Base-by-base conservation (phyloP, 1,140 invertebrate genomes). In the Listronotus oregonensis region DNA sequence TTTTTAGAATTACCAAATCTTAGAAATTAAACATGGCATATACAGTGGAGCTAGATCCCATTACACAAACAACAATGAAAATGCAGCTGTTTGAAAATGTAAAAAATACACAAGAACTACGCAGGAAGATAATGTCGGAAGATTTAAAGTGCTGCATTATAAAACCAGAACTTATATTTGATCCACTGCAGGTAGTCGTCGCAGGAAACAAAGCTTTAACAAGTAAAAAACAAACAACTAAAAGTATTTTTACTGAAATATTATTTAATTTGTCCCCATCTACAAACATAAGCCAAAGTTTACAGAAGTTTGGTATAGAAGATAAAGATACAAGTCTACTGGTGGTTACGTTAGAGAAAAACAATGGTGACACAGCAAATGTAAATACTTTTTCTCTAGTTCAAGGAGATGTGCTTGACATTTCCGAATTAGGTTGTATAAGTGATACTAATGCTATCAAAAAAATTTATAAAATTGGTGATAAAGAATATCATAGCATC, bases 191-290 rank as follows among this genome's bases (percentile, higher is more conserved):
- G 82, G 73, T 89, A 2, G 78, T 80, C 4, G 81, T 89, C 0
- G 88, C 89, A 5, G 86, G 86, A 0, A 90, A 90, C 70, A 88
- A 86, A 77, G 87, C 89, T n/a, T 79, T 82, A 0, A 64, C 85
- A 1, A 80, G 81, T 9, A 78, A 83, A 54, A 84, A 82, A 60
- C 78, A 89, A 73, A 83, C 82, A 0, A 90, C 89, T 3, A 85
- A 82, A 71, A 85, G 79, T 34, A 71, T 90, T 1, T 85, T 82
- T 70, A 86, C 86, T 0, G 89, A 91, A 80, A 83, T 90, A 34
- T 71, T 91, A 32, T 91, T 84, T 70, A 88, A 85, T 73, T 79
- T 91, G 47, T 90, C 88, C 0, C 73, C 85, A 11, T 85, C 86
- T 0, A 89, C 86, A 73, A 90, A 89, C 71, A 89, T 90, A 62